Evolutionary conservation across 2,888 invertebrate species (phyloP), one percentile per base, ranked within the genome.

Genomic region (Amblyjoppa proteus): DNA sequence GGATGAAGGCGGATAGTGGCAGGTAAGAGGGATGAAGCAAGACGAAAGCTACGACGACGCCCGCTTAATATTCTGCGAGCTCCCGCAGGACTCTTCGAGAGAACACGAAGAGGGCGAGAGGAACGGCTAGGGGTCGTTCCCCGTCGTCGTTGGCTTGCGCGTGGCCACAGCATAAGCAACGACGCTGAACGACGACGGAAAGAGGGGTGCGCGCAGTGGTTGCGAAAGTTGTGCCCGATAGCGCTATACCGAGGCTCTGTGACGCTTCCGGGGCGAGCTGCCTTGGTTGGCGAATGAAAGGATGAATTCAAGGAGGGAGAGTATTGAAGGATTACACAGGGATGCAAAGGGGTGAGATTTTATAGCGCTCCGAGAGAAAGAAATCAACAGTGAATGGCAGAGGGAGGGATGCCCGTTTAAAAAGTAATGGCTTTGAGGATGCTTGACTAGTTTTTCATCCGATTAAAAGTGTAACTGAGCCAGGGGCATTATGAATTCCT

Each of bases 11-110:
- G 61, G 58, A 58, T 34, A 71, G 34, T 49, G 74, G 69, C 31
- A 28, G 28, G 45, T 49, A 68, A 31, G 66, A 51, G 73, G 68
- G 68, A 70, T 69, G 79, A 78, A 85, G 75, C 74, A 31, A 71
- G 81, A 78, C 45, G 81, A 58, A 73, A 78, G 74, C 78, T 68
- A 79, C 70, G 73, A 66, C 45, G 56, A 71, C 75, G 82, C 51
- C 51, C 85, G 85, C 80, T 85, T 85, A 85, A 85, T 85, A 85
- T 85, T 85, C 85, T 64, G 80, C 69, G 25, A 80, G 85, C 83
- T 85, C 80, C 85, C 83, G 80, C 85, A 85, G 85, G 85, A 85
- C 85, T 81, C 85, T 85, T 85, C 76, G 75, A 64, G 56, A 64
- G 80, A 80, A 81, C 83, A 77, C 80, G 83, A 76, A 75, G 81